Evolutionary conservation across 2,888 invertebrate genomes (phyloP).

Genomic region (Callosobruchus maculatus): DNA sequence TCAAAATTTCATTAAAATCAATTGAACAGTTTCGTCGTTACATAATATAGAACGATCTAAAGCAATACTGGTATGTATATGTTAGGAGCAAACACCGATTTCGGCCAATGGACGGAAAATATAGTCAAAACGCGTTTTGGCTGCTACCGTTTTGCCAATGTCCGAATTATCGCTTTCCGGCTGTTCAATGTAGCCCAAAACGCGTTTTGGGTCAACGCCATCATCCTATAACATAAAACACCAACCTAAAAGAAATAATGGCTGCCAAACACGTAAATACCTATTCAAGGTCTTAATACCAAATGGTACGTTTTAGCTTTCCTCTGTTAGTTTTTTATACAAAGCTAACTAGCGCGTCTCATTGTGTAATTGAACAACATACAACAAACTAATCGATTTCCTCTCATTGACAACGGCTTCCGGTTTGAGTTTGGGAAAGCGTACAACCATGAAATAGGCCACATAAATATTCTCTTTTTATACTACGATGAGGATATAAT

Average conservation of each 20-base stretch:
- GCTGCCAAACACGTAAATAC: not conserved
- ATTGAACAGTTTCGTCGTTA: no score
- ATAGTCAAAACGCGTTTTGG: no score
- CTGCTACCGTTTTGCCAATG: no score
- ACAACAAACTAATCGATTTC: slow-evolving; percentile 6
- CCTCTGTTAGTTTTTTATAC: not conserved
- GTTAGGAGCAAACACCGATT: no score
- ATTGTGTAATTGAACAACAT: not conserved
- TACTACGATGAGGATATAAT: not conserved
- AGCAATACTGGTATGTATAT: no score
- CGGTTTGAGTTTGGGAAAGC: slow-evolving; percentile 1
- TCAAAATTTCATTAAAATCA: no score
- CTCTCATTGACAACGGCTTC: slow-evolving; percentile 7
- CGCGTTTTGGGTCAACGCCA: no score
- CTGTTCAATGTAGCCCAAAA: no score
- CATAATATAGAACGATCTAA: no score
- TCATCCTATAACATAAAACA: not conserved
- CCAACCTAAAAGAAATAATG: not conserved
- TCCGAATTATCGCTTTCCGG: no score
- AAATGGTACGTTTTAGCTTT: not conserved
- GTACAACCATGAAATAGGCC: slow-evolving; percentile 5
- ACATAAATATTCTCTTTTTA: slow-evolving; percentile 2
- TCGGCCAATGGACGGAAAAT: no score
- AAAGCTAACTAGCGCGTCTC: not conserved
- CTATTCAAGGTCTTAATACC: not conserved